Base-by-base conservation (phyloP, 1,140 invertebrate genomes). In the Drosophila pectinifera region DNA sequence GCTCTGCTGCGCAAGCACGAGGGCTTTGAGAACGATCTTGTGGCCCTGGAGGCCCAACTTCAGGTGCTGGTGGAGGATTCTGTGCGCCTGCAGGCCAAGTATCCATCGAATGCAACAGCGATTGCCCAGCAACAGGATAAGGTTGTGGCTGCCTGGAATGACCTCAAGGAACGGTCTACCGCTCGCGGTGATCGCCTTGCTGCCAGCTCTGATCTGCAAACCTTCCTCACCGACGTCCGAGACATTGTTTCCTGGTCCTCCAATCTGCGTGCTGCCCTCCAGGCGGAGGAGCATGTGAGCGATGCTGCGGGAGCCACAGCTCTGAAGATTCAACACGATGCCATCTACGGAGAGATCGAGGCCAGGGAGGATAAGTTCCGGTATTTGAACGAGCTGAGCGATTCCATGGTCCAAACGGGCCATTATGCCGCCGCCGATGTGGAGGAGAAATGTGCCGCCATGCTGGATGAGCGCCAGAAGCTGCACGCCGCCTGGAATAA, bases 311-410 rank as follows among this genome's bases (percentile, higher is more conserved):
- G 96, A 58, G 98, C 98, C 7, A 97, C 99, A 90, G 95, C 95
- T 7, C 93, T 99, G 13, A 97, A 97, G 89, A 95, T 95, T 20
- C 96, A 98, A 92, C 98, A 99, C 92, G 96, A 98, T 77, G 95
- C 97, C 41, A 93, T 99, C 20, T 97, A 97, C 88, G 96, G 96
- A 3, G 98, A 99, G 93, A 98, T 99, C 58, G 98, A 99, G 92
- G 97, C 98, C 0, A 93, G 98, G 24, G 97, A 99, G 92, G 96
- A 96, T 57, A 96, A 95, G 77, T 99, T 99, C 92, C 93, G 95
- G 28, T 94, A 94, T 20, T 95, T 98, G 1, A 95, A 97, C 14
- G 95, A 96, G 68, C 93, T 96, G 16, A 98, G 97, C 5, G 94
- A 97, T 62, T 94, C 95, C 7, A 97, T 99, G 95, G 95, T 98